Evolutionary conservation across 2,113 vertebrate genomes (phyloP).

Genomic region (Nannospalax galili): DNA sequence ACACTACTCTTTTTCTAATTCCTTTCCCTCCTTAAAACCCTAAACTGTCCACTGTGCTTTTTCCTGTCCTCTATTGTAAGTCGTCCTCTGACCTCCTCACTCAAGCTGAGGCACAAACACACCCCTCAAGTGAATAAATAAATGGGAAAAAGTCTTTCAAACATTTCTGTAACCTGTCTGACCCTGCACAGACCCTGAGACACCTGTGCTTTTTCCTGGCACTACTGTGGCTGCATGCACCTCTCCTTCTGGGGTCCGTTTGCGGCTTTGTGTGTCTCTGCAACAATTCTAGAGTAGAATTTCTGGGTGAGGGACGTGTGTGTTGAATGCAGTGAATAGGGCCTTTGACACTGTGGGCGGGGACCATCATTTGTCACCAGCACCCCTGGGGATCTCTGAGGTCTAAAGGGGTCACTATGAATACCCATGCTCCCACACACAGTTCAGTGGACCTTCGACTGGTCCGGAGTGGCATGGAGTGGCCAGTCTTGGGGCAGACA

Average conservation of each 20-base stretch:
- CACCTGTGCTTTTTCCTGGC: not conserved
- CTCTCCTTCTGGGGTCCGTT: not conserved
- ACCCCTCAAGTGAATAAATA: not conserved
- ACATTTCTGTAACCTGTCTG: not conserved
- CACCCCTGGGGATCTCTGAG: fast-evolving
- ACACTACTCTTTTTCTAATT: not conserved
- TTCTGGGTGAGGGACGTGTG: not conserved
- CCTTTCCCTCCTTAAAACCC: not conserved
- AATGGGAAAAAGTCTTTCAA: too few relatives aligned
- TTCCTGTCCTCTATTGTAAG: too few relatives aligned
- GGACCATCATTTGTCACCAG: fast-evolving
- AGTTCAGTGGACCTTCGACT: not conserved
- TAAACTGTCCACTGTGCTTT: too few relatives aligned
- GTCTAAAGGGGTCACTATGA: not conserved
- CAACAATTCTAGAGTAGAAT: not conserved
- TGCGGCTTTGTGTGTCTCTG: not conserved
- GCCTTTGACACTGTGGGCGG: not conserved
- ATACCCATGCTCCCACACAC: fast-evolving
- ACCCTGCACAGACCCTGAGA: not conserved
- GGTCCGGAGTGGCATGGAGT: fast-evolving
- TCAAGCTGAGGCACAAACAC: not conserved
- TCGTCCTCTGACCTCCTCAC: not conserved
- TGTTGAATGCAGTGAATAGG: not conserved
- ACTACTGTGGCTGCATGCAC: not conserved
- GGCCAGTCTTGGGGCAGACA: not conserved